These are phyloP conservation scores for Neelides folsomi DNA, from an alignment of 2,888 invertebrate genomes.

Conservation along the genomic window DNA sequence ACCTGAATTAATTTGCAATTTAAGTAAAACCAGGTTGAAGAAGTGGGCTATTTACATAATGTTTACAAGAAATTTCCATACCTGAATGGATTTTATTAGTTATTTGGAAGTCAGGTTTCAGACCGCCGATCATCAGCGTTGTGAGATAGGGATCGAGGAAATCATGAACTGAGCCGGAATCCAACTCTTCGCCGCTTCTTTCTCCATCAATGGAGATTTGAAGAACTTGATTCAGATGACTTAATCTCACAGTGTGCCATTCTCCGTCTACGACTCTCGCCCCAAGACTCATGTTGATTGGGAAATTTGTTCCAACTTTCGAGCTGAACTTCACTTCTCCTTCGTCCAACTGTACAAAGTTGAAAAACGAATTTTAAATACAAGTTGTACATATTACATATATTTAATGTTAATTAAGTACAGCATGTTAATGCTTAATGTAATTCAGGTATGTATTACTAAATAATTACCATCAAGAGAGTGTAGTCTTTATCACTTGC, in stretches of 20 bases:
- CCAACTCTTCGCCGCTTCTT: conserved; percentile 68
- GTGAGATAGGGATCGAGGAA: conserved; percentile 82
- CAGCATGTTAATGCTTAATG: not conserved
- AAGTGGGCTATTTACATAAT: too few species aligned
- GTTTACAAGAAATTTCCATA: conserved; percentile 12
- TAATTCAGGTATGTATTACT: not conserved
- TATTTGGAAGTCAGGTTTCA: conserved; percentile 38
- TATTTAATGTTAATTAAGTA: not conserved
- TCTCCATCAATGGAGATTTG: conserved; percentile 56
- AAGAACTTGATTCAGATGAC: conserved; percentile 47
- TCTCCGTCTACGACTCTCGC: conserved; percentile 57
- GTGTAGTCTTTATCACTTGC: conserved; percentile 79
- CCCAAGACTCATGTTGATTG: conserved; percentile 66
- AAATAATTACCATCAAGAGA: conserved; percentile 50
- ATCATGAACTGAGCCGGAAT: conserved; percentile 74
- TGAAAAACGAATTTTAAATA: too few species aligned
- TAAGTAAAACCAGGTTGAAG: too few species aligned
- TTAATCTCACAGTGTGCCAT: conserved; percentile 78
- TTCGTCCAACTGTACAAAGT: conserved; percentile 45
- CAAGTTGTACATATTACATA: too few species aligned
- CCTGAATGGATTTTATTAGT: conserved; percentile 27
- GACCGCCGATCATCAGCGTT: conserved; percentile 64
- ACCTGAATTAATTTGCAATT: too few species aligned
- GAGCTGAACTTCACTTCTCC: conserved; percentile 70
- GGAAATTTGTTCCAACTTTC: conserved; percentile 50